Base-by-base conservation (phyloP, 2,888 invertebrate species). In the Andrena camellia region DNA sequence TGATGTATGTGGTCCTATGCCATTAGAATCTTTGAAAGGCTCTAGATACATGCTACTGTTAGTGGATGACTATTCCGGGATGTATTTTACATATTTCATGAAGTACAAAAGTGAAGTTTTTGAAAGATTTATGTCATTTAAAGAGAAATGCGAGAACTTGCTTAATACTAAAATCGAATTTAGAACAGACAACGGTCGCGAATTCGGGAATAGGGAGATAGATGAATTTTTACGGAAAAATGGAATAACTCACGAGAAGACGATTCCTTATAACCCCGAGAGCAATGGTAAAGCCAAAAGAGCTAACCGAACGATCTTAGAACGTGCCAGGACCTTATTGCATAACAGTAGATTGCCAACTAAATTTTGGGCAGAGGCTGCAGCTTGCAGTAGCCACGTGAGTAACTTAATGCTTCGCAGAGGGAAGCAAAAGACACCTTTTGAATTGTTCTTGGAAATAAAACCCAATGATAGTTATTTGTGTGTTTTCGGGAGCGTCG, bases 321-420 rank as follows among this genome's bases (percentile, higher is more conserved):
- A 74, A 31, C 57, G 66, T 13, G 31, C 59, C 0, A 54, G 48
- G 31, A 66, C 29, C 0, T 7, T 74, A 20, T 31, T 74, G 17
- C 59, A 67, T 59, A 26, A 13, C 48, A 57, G 42, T 48, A 23
- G 20, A 2, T 52, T 72, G 33, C 26, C 63, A 20, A 0, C 20
- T 4, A 26, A 31, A n/a, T 67, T 74, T 31, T 74, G 74, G 74
- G 59, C 67, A 35, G 74, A 74, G 31, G 74, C 74, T 7, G 74
- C 59, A 7, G 74, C 59, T 4, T 66, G 59, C 7, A 42, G 26
- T 13, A 50, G 57, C 4, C 74, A 59, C 17, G 20, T 74, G 0
- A 59, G 52, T 54, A 67, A 67, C 33, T 2, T 74, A 3, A 74
- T 50, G 2, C 48, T 31, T 7, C 33, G 67, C n/a, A 74, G 66